A percentile compares a stretch with the other conserved stretches of the same genome.
These are phyloP conservation scores for Eucidaris tribuloides DNA, from an alignment of 35 echinoderm and acorn worm genomes.

Conservation along the genomic window DNA sequence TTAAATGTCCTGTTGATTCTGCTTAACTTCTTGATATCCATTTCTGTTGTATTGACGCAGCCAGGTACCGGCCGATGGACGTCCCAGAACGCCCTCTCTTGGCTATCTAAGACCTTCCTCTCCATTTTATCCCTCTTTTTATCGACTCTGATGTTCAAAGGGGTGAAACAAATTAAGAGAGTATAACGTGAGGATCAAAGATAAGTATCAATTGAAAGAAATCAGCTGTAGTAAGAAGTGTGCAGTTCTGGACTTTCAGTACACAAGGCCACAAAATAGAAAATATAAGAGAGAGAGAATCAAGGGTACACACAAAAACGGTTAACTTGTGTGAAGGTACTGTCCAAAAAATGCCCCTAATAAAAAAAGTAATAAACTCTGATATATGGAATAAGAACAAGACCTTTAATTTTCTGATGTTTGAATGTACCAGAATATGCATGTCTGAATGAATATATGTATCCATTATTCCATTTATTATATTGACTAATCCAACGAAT, in stretches of 20 bases:
- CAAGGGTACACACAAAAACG: neutral
- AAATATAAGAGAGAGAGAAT: neutral
- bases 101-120: conserved; percentile 95
- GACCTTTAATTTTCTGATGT: too few relatives aligned
- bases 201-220: neutral
- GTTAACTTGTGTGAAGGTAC: neutral
- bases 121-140: conserved; percentile 99
- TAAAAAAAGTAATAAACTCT: too few relatives aligned
- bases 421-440: too few relatives aligned
- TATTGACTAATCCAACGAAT: too few relatives aligned
- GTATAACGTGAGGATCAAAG: neutral
- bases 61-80: conserved; percentile 97
- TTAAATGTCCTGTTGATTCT: conserved; percentile 92
- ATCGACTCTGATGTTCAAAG: conserved; percentile 67
- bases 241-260: neutral
- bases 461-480: too few relatives aligned
- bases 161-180: neutral
- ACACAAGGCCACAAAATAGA: neutral
- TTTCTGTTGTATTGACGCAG: conserved; percentile 98
- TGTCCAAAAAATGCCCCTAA: too few relatives aligned
- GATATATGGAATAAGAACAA: too few relatives aligned
- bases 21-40: conserved; percentile 97
- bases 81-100: conserved; percentile 99
- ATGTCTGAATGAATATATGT: too few relatives aligned
- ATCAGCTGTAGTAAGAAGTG: too few relatives aligned